Evolutionary conservation across 2,888 invertebrate genomes (phyloP), one percentile per base, ranked within the genome.

Genomic region (Operophtera brumata): DNA sequence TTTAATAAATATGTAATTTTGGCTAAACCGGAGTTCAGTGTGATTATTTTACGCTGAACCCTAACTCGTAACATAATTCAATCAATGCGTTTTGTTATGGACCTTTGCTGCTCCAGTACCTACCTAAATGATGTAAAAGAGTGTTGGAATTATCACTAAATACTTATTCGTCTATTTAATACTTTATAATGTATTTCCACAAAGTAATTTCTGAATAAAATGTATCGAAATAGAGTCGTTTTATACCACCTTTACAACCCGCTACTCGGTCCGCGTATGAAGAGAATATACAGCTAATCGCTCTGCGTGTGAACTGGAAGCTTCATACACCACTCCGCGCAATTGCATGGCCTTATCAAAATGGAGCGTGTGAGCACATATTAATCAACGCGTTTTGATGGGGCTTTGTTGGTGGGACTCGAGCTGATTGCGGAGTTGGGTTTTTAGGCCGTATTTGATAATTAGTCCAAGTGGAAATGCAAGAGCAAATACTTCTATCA

Each of bases 331-430:
- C 84, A 82, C 82, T 83, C 71, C 59, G 67, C 65, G 69, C 77
- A 77, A 83, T 82, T 81, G 76, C 71, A 72, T 67, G 73, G 72
- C 75, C 77, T 77, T 77, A 79, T 78, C 77, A 75, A 72, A 71
- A 66, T 62, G 59, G 59, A 51, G 61, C 69, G 73, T 77, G 75
- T 68, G 67, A 71, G 64, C 75, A 77, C 72, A 75, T 80, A 78
- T 80, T 81, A 77, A 82, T 79, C 72, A 73, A 75, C 61, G 47
- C 44, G 43, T 37, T 45, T 50, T 53, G 48, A 52, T 54, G 43
- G 42, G 37, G 57, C 47, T 47, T 50, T 50, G 53, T 47, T 45
- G 26, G 14, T 28, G 8, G n/a, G 28, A 7, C 42, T 20, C 26
- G 35, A 36, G 9, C 42, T 53, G 48, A 46, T 57, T 52, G 45